Evolutionary conservation across 2,797 vertebrate species (phyloP), one percentile per base, ranked within the genome.

Genomic region (Rallus crepitans): DNA sequence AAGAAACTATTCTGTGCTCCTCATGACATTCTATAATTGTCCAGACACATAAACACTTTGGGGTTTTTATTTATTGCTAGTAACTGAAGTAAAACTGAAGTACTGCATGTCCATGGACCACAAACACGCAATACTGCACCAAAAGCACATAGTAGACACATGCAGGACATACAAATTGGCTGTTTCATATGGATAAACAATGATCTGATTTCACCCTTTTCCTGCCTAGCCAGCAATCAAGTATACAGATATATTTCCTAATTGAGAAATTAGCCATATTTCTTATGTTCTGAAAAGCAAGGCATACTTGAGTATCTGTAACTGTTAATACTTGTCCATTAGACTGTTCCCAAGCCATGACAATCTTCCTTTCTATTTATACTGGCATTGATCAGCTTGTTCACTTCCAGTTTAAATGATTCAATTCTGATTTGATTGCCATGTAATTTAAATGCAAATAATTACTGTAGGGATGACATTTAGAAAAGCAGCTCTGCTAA

Each of bases 361-460:
- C 70, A 90, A 63, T 48, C 63, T 69, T 81, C 56, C 69, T 59
- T 94, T 95, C 96, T 98, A 97, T 98, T 98, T 98, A 98, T 98
- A 98, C 97, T 97, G 98, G 97, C 97, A 98, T 98, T 98, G 97
- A 98, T 97, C 97, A 98, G 93, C 97, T 98, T 97, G 97, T 97
- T 98, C 98, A 98, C 96, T 98, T 98, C 98, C 97, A 97, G 97
- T 98, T 98, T 98, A 98, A 98, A 97, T 97, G 98, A 98, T 97
- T 98, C 97, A 97, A 98, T 98, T 98, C 98, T 98, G 97, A 98
- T 98, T 98, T 98, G 98, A 98, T 98, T 98, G 98, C 97, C 95
- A 97, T 97, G 97, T 98, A 98, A 98, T 98, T 97, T 98, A 97
- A 98, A 98, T 98, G 97, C 96, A 97, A 98, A 98, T 98, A 98